A percentile compares a stretch with the other conserved stretches of the same genome.
Conservation (phyloP, 1,140 invertebrate genomes). For the Papilio xuthus region DNA sequence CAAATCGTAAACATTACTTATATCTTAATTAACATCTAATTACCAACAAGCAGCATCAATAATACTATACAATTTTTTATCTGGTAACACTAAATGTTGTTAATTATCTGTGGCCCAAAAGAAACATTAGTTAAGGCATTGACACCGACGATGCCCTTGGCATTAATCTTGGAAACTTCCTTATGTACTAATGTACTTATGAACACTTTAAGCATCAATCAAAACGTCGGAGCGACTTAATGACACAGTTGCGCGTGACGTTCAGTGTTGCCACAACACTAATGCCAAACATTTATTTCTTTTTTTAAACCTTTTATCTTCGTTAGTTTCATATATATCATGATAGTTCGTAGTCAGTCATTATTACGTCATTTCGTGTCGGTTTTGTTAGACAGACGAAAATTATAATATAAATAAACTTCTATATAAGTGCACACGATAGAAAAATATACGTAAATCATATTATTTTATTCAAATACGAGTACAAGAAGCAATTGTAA, state of each 20-base stretch:
- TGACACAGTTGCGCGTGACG: conserved; percentile 44
- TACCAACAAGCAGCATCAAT: not conserved
- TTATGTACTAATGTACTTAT: conserved; percentile 40
- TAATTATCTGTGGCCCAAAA: conserved; percentile 25
- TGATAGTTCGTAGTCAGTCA: not conserved
- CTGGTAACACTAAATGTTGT: conserved; percentile 25
- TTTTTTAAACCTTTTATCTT: not conserved
- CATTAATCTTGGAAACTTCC: conserved; percentile 44
- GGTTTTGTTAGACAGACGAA: not conserved
- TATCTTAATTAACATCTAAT: not conserved
- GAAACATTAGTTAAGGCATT: conserved; percentile 34
- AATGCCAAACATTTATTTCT: conserved; percentile 25
- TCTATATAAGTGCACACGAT: not conserved
- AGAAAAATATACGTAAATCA: no score
- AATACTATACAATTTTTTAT: conserved; percentile 21
- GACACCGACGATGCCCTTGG: conserved; percentile 46
- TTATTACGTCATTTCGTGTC: conserved; percentile 28
- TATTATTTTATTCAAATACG: no score
- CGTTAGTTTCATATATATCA: conserved; percentile 2
- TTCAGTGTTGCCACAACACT: conserved; percentile 21
- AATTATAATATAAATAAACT: not conserved
- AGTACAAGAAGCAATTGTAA: no score
- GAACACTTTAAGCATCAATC: conserved; percentile 46
- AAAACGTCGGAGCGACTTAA: conserved; percentile 42
- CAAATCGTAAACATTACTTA: not conserved